Evolutionary conservation across 1,140 invertebrate species (phyloP).

Genomic region (Drosophila erecta): DNA sequence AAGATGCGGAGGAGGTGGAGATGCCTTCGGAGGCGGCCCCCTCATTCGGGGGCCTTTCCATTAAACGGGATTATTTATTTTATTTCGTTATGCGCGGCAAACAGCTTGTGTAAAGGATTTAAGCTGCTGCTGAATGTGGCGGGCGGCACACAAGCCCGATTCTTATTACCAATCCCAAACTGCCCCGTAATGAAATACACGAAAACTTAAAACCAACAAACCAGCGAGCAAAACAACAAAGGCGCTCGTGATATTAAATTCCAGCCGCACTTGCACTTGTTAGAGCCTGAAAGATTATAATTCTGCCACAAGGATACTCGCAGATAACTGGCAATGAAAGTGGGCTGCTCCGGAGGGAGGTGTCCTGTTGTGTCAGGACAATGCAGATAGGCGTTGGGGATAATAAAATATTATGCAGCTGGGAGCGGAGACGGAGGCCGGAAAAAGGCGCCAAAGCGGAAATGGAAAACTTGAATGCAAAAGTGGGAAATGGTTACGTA

Average conservation of each 20-base stretch:
- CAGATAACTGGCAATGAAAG: constrained; percentile 37
- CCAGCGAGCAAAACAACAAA: constrained; percentile 48
- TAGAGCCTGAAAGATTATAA: constrained; percentile 57
- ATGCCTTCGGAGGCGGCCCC: constrained; percentile 20
- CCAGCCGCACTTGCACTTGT: constrained; percentile 67
- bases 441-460: constrained; percentile 39
- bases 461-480: constrained; percentile 51
- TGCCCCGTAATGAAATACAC: constrained; percentile 62
- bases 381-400: constrained; percentile 55
- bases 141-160: constrained; percentile 32
- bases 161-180: constrained; percentile 29
- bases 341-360: constrained; percentile 4
- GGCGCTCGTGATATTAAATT: constrained; percentile 62
- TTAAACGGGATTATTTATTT: constrained; percentile 81
- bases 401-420: constrained; percentile 76
- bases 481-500: constrained; percentile 34
- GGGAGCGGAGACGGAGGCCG: constrained; percentile 44
- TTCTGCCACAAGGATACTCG: constrained; percentile 34
- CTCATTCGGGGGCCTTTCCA: constrained; percentile 48
- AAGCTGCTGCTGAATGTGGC: constrained; percentile 64
- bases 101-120: constrained; percentile 80
- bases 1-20: background rate
- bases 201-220: constrained; percentile 72
- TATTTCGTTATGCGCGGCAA: constrained; percentile 80
- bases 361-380: constrained; percentile 29